These are phyloP conservation scores for Pandion haliaetus DNA, from an alignment of 2,113 vertebrate genomes.

Conservation along the genomic window DNA sequence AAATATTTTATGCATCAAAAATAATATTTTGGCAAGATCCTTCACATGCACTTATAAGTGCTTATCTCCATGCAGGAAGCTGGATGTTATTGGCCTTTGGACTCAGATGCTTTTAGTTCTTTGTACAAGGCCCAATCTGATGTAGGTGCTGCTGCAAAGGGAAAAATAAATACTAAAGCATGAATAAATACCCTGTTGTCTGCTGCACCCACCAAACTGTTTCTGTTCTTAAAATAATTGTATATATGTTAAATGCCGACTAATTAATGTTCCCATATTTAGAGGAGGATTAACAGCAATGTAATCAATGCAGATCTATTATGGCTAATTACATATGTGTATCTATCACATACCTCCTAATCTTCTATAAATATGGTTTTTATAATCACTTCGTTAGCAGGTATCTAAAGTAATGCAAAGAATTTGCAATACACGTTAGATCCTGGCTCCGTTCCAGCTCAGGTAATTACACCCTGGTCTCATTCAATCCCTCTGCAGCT, in stretches of 20 bases:
- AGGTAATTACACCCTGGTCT: slow-evolving; percentile 58
- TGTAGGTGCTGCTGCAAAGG: not conserved
- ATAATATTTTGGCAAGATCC: slow-evolving; percentile 23
- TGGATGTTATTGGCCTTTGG: not conserved
- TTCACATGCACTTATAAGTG: not conserved
- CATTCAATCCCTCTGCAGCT: not conserved
- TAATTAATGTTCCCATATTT: slow-evolving; percentile 65
- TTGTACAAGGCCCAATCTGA: not conserved
- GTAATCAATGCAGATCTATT: slow-evolving; percentile 65
- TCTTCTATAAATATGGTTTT: slow-evolving; percentile 68
- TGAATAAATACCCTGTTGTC: not conserved
- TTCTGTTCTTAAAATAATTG: slow-evolving; percentile 57
- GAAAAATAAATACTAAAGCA: not conserved
- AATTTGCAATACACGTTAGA: slow-evolving; percentile 47
- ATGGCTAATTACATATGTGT: slow-evolving; percentile 58
- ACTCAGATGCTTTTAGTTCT: not conserved
- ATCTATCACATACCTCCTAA: slow-evolving; percentile 57
- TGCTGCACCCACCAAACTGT: slow-evolving; percentile 10
- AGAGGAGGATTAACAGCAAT: slow-evolving; percentile 46
- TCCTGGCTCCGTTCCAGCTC: slow-evolving; percentile 36
- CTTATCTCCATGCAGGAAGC: accelerated
- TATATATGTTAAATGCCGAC: not conserved
- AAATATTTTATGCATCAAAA: slow-evolving; percentile 22
- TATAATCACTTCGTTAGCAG: slow-evolving; percentile 68
- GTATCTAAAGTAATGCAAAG: slow-evolving; percentile 54